A percentile compares a stretch with the other conserved stretches of the same genome.
phyloP scores from a whole-genome alignment of 1,140 invertebrate genomes.

The Battus philenor region DNA sequence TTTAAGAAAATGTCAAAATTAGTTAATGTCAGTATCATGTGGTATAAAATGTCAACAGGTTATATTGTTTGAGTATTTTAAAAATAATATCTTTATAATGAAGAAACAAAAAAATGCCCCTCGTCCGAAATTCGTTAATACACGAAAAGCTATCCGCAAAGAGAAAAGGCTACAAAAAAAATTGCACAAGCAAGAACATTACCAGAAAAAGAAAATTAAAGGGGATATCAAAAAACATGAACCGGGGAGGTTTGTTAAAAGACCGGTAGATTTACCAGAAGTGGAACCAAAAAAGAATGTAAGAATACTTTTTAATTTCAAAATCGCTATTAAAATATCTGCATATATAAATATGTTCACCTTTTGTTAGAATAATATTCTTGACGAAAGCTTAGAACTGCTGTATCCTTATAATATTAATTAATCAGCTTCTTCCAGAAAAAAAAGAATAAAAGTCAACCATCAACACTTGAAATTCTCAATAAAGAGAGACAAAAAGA shows the following conservation, averaged over 20 bases:
- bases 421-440: conserved; percentile 24
- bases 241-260: conserved; percentile 56
- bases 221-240: conserved; percentile 20
- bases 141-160: conserved; percentile 51
- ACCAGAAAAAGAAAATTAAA: conserved; percentile 50
- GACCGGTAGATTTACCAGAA: conserved; percentile 28
- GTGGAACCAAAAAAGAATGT: conserved; percentile 16
- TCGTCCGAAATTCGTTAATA: conserved; percentile 39
- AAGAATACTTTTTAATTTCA: too few species aligned
- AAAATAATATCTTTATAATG: too few species aligned
- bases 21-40: too few species aligned
- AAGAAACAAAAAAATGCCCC: conserved; percentile 42
- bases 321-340: too few species aligned
- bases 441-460: conserved; percentile 34
- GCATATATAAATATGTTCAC: too few species aligned
- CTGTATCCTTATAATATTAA: too few species aligned
- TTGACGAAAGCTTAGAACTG: too few species aligned
- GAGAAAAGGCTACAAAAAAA: conserved; percentile 60
- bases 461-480: conserved; percentile 39
- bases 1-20: too few species aligned
- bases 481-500: conserved; percentile 48
- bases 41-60: too few species aligned
- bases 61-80: too few species aligned
- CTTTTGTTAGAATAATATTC: too few species aligned
- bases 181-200: conserved; percentile 50